Evolutionary conservation across 2,888 invertebrate species (phyloP).

Genomic region (Parasteatoda lunata): DNA sequence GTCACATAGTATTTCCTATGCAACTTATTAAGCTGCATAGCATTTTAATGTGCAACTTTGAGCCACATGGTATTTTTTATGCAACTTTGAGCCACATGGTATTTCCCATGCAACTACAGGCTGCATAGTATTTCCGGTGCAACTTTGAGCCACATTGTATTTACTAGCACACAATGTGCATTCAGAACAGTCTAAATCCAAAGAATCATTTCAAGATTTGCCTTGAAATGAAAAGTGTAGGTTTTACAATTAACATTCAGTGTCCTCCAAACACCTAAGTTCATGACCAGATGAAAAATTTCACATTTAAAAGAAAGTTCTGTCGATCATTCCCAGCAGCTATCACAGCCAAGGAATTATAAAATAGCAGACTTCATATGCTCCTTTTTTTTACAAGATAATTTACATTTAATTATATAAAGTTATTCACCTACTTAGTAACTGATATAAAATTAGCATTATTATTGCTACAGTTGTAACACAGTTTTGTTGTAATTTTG

Average conservation of each 20-base stretch:
- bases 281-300: slow-evolving; percentile 63
- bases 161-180: not conserved
- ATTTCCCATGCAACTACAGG: no score
- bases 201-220: not conserved
- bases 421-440: slow-evolving; percentile 56
- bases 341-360: slow-evolving; percentile 62
- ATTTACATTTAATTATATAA: slow-evolving; percentile 24
- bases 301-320: slow-evolving; percentile 25
- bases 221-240: not conserved
- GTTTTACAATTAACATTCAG: not conserved
- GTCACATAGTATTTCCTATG: no score
- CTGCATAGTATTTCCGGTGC: no score
- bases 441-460: slow-evolving; percentile 44
- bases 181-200: not conserved
- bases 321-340: slow-evolving; percentile 39
- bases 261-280: slow-evolving; percentile 45
- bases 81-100: no score
- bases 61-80: no score
- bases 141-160: not conserved
- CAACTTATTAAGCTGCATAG: no score
- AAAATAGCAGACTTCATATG: slow-evolving; percentile 16
- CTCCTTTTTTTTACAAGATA: slow-evolving; percentile 37
- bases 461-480: slow-evolving; percentile 43
- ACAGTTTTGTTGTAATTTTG: slow-evolving; percentile 42
- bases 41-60: no score